These are phyloP conservation scores for Frieseomelitta varia DNA, from an alignment of 1,140 invertebrate genomes.

Conservation along the genomic window DNA sequence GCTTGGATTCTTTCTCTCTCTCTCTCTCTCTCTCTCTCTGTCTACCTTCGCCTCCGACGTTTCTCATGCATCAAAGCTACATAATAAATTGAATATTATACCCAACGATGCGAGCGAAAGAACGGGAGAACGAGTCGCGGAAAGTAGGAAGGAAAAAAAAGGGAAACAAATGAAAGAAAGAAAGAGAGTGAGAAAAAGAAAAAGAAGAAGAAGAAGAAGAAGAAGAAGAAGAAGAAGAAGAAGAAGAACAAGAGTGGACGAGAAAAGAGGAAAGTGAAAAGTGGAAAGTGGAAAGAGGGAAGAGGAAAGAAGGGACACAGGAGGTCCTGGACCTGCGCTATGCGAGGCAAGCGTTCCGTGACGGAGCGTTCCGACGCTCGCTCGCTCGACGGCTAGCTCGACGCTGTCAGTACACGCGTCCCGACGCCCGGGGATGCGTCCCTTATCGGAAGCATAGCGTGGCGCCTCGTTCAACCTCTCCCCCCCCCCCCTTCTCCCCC, in stretches of 20 bases:
- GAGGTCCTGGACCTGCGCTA: slow-evolving; percentile 75
- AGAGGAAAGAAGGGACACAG: slow-evolving; percentile 43
- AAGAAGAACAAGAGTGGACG: neutral
- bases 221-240: neutral
- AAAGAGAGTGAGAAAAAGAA: neutral
- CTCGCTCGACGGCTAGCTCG: slow-evolving; percentile 69
- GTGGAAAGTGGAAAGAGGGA: neutral
- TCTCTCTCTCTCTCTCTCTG: neutral
- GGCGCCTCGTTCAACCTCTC: neutral
- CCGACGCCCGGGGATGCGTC: slow-evolving; percentile 80
- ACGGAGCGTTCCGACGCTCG: slow-evolving; percentile 71
- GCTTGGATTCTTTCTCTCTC: too few species aligned
- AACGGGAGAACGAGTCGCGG: too few species aligned
- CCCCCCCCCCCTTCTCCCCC: too few species aligned
- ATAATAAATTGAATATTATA: slow-evolving; percentile 76
- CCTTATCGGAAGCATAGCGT: slow-evolving; percentile 51
- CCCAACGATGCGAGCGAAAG: slow-evolving; percentile 51
- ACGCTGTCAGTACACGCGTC: slow-evolving; percentile 79
- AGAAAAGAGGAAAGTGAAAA: too few species aligned
- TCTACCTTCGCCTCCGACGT: slow-evolving; percentile 7
- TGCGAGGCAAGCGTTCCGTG: slow-evolving; percentile 58
- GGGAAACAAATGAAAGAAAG: neutral
- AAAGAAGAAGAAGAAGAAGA: neutral
- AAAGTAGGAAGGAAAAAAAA: neutral
- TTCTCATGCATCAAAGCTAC: slow-evolving; percentile 63